Evolutionary conservation across 1,140 invertebrate species (phyloP), one percentile per base, ranked within the genome.

Genomic region (Steinernema khuongi): DNA sequence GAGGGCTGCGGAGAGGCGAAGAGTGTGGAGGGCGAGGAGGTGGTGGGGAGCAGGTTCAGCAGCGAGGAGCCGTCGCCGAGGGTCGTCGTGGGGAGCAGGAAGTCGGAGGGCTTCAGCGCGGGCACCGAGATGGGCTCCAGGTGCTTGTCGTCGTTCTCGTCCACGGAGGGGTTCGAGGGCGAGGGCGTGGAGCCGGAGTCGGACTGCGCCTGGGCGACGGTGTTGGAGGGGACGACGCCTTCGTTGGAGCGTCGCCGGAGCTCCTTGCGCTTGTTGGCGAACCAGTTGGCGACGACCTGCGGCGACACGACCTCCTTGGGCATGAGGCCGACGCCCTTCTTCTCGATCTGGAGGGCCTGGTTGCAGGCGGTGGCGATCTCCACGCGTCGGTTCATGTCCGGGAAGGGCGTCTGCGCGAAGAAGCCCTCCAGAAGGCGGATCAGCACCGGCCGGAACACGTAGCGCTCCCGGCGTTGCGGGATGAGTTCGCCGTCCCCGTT

Each of bases 241-340:
- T 77, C 79, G 36, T 74, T 74, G 1, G 79, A 79, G 19, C 72
- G 41, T 36, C 82, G 33, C 30, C 83, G 74, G 70, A 83, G 72
- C 67, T 84, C 83, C 68, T 84, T 84, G n/a, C 83, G 72, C 60
- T 83, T 85, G 71, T 84, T 84, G 22, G 83, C 83, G 71, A 84
- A 83, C 83, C 83, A 84, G 70, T 84, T 84, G 32, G 83, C 77
- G 17, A 84, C 79, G 4, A 84, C 83, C 70, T 84, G 83, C 0
- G 83, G 81, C 0, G 82, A 81, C 1, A 84, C 83, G n/a, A 85
- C 75, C 72, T 84, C 83, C 67, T 85, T 84, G 22, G 80, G 81
- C 83, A 84, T 83, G 44, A 84, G 68, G 22, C 74, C 74, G 41
- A 68, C 72, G 19, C 83, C 81, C 79, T 79, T 79, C 70, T 85